phyloP scores from a whole-genome alignment of 2,113 vertebrate species.

The Dicaeum eximium region DNA sequence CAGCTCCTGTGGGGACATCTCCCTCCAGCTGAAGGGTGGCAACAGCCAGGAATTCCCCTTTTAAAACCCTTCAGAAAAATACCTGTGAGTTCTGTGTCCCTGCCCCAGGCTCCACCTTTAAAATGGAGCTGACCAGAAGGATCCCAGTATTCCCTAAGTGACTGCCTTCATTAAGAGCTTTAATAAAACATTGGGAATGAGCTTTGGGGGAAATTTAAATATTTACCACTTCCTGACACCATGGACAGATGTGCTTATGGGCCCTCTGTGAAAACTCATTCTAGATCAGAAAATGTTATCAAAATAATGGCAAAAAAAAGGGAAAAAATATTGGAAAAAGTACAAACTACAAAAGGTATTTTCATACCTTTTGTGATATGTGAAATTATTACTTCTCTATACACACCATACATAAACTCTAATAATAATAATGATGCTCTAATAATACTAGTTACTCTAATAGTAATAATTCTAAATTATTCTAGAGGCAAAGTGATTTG shows the following conservation, averaged over 20 bases:
- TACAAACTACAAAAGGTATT: not conserved
- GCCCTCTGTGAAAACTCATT: not conserved
- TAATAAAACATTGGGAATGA: not conserved
- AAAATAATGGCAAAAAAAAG: not conserved
- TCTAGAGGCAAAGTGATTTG: not conserved
- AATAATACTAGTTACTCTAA: not conserved
- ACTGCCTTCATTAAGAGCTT: not conserved
- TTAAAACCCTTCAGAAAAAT: not conserved
- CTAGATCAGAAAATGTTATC: not conserved
- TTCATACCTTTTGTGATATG: not conserved
- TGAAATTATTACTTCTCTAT: not conserved
- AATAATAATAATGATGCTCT: not conserved
- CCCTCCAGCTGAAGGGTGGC: not conserved
- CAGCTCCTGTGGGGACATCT: not conserved
- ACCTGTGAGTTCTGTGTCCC: not conserved
- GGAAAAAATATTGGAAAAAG: fast-evolving
- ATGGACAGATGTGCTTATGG: not conserved
- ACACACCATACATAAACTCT: not conserved
- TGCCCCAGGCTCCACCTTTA: not conserved
- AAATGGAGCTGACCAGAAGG: not conserved
- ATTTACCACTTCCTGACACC: not conserved
- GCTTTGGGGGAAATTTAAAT: not conserved
- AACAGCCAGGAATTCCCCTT: not conserved
- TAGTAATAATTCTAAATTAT: not conserved
- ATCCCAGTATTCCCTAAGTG: not conserved